A percentile compares a stretch with the other conserved stretches of the same genome.
phyloP scores from a whole-genome alignment of 1,140 invertebrate species.

The Saccostrea cuccullata region DNA sequence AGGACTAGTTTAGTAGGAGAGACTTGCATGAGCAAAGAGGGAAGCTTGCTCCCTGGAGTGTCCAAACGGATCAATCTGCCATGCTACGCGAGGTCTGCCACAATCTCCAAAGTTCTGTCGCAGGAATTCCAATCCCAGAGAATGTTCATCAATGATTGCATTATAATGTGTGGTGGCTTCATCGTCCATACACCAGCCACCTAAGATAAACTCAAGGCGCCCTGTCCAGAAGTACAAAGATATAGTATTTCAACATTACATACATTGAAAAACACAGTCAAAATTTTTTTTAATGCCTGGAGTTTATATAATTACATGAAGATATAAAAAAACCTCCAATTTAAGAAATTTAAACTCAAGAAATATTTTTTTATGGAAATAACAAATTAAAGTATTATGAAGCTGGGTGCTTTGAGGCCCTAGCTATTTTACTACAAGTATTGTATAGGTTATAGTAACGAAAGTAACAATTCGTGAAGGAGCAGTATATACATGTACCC shows the following conservation, averaged over 20 bases:
- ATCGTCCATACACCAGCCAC: conserved; percentile 95
- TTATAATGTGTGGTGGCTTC: conserved; percentile 95
- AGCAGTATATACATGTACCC: no score
- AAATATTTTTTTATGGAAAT: no score
- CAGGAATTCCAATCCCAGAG: conserved; percentile 83
- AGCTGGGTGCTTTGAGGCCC: no score
- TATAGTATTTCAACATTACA: background rate
- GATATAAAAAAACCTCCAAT: no score
- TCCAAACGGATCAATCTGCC: conserved; percentile 97
- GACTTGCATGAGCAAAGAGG: conserved; percentile 81
- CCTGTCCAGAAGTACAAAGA: conserved; percentile 54
- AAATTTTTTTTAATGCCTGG: background rate
- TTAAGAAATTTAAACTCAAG: no score
- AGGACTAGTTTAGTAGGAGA: no score
- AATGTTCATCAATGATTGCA: conserved; percentile 95
- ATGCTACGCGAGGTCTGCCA: conserved; percentile 88
- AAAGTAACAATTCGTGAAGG: no score
- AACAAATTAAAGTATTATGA: no score
- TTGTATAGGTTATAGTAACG: no score
- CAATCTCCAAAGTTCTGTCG: conserved; percentile 86
- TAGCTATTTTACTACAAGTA: no score
- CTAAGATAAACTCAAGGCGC: conserved; percentile 89
- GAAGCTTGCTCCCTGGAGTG: conserved; percentile 93
- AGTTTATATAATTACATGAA: background rate
- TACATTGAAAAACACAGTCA: background rate